Base-by-base conservation (phyloP, 1,140 invertebrate genomes). In the Bicyclus anynana region DNA sequence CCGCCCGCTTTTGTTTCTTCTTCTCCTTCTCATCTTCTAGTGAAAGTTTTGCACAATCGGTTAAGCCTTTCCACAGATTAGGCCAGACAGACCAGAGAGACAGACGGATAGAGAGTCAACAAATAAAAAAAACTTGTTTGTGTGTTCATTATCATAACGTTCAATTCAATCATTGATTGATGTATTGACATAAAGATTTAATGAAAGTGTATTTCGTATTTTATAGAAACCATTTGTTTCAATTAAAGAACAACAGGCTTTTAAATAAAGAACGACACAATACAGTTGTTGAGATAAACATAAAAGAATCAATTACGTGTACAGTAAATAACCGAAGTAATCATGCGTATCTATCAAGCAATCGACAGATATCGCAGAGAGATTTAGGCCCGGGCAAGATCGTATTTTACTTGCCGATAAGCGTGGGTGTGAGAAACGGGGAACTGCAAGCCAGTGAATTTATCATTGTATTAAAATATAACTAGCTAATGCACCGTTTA, bases 381-480 rank as follows among this genome's bases (percentile, higher is more conserved):
- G 72, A 74, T 75, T 74, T 73, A 77, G 66, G 53, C 46, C 48
- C 50, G 57, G 51, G 63, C 66, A 61, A 64, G 59, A 54, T 62
- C 59, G 64, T 77, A 77, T 67, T 63, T 72, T 55, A 48, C 65
- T 35, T 51, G 40, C 59, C 58, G 63, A 62, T 59, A 52, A 40
- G 23, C 53, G 72, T 75, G 65, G 72, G 66, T 75, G 66, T 73
- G 55, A 61, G 56, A 37, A 38, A n/a, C 35, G 20, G 23, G 13
- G 26, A 27, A 27, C 26, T 27, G 26, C 26, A 27, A 53, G 5
- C 38, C 51, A 27, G 14, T 52, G 20, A 14, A 3, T 26, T 37
- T 40, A 52, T 52, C 40, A 21, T 23, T 23, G 14, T 35, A n/a
- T 49, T 50, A 33, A 33, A 33, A n/a, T 21, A 13, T 37, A 26